Base-by-base conservation (phyloP, 1,140 invertebrate genomes). In the Physella acuta region DNA sequence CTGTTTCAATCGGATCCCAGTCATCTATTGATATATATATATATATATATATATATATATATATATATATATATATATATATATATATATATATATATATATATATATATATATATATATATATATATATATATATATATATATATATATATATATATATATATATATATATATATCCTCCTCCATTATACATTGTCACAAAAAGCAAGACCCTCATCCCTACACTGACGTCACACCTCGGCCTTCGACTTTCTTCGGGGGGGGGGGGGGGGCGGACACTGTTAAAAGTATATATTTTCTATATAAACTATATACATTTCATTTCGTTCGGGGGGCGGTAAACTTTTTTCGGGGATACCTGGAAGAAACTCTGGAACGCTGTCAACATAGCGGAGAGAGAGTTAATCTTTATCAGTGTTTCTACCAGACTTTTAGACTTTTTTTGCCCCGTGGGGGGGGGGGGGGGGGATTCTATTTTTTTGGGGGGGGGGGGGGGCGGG, bases 31-130 rank as follows among this genome's bases (percentile, higher is more conserved):
- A 44, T 60, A 17, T 34, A 2, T 33, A 17, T 31, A 20, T 60
- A 16, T 1, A 17, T 34, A 8, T 60, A 1, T 60, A 31, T 60
- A 30, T 31, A 31, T 60, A 5, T 56, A 30, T 56, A 5, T 56
- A 30, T 56, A 5, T 60, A 16, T 60, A 14, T 60, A 31, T 60
- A 14, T 60, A 31, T 60, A 3, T 60, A 31, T 60, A 14, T 60
- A 31, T 60, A 14, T 60, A 31, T 34, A 8, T 56, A 30, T 56
- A 5, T 60, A 28, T 60, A 26, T 28, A 60, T 34, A 3, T 16
- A 28, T 28, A 8, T 60, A 17, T 30, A 26, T 30, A 16, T 60
- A 8, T n/a, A 30, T 34, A 3, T 31, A 60, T 17, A 26, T 44
- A 30, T 60, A 24, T 31, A 28, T 31, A 8, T 60, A 16, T 34